These are phyloP conservation scores for Cyanocitta stelleri DNA, from an alignment of 2,113 vertebrate species.

Conservation along the genomic window DNA sequence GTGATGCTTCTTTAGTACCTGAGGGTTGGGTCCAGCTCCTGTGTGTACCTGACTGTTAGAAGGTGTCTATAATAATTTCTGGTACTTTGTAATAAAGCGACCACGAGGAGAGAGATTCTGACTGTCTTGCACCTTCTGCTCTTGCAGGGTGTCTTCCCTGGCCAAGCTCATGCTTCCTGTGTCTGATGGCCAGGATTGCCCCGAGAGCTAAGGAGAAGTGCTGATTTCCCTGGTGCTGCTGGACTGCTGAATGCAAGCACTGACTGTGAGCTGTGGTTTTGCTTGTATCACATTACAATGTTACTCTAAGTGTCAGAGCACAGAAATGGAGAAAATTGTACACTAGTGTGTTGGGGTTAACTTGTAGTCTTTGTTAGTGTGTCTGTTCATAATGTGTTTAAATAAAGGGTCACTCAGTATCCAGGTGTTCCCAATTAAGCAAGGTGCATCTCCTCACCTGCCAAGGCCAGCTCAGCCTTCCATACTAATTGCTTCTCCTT, in stretches of 20 bases:
- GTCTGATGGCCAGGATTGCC: background rate
- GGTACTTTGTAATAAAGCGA: background rate
- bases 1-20: background rate
- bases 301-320: background rate
- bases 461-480: background rate
- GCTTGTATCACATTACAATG: fast-evolving
- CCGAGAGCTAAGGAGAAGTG: background rate
- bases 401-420: background rate
- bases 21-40: background rate
- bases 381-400: fast-evolving
- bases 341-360: background rate
- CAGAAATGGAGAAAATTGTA: background rate
- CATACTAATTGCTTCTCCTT: background rate
- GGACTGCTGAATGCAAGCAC: background rate
- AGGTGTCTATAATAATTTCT: background rate
- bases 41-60: background rate
- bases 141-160: background rate
- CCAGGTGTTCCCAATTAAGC: background rate
- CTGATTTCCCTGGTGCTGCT: background rate
- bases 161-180: background rate
- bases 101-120: background rate
- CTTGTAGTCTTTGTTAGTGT: background rate
- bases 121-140: background rate
- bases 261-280: background rate
- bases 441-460: background rate